phyloP scores from a whole-genome alignment of 2,797 vertebrate species.

The Crenuchus spilurus region DNA sequence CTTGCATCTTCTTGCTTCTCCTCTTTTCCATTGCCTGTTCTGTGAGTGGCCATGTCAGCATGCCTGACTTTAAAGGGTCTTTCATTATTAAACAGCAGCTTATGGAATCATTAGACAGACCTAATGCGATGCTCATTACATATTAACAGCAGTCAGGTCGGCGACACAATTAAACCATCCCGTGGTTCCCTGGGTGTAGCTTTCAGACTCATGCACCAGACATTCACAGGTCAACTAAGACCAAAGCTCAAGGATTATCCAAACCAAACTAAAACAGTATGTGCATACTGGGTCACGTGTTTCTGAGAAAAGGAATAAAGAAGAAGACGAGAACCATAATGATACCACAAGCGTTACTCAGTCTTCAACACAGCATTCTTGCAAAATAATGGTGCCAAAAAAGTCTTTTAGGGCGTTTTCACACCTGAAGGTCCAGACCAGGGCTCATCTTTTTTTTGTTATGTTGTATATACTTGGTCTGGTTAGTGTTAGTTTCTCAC shows the following conservation, averaged over 20 bases:
- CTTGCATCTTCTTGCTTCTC: neutral
- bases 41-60: constrained; percentile 1
- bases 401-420: no score
- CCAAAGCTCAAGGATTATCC: neutral
- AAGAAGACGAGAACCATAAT: neutral
- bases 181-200: constrained; percentile 16
- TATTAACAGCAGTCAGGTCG: constrained; percentile 54
- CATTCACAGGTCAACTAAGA: constrained; percentile 3
- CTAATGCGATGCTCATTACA: constrained; percentile 53
- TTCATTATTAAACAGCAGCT: constrained; percentile 51
- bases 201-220: constrained; percentile 19
- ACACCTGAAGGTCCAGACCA: no score
- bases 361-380: no score
- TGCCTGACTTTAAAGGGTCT: constrained; percentile 14
- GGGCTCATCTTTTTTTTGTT: no score
- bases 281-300: neutral
- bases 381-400: no score
- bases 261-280: neutral
- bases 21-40: constrained; percentile 6
- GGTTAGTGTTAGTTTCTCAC: no score
- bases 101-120: constrained; percentile 61
- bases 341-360: neutral
- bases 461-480: no score
- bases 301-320: neutral
- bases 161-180: constrained; percentile 43